These are phyloP conservation scores for Sinopyrophorus schimmeli DNA, from an alignment of 2,888 invertebrate genomes.

Conservation along the genomic window DNA sequence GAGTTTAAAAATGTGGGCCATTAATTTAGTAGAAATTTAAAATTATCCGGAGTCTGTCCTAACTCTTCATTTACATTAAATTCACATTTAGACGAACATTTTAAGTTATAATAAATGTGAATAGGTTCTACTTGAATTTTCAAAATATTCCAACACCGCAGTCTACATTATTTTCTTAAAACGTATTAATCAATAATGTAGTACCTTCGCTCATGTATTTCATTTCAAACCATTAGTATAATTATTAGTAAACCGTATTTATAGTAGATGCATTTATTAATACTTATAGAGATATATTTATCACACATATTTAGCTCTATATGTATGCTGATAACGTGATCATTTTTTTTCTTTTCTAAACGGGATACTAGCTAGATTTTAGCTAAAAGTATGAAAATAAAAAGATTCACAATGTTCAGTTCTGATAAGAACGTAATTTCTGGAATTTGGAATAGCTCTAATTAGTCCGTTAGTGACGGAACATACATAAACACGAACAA, in stretches of 20 bases:
- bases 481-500: no score
- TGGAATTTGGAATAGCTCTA: no score
- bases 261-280: no score
- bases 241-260: slow-evolving; percentile 11
- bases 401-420: no score
- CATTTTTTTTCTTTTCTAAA: no score
- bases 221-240: slow-evolving; percentile 2
- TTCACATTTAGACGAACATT: slow-evolving; percentile 36
- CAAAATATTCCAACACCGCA: slow-evolving; percentile 17
- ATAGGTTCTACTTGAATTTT: slow-evolving; percentile 26
- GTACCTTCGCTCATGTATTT: slow-evolving; percentile 3
- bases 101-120: slow-evolving; percentile 32
- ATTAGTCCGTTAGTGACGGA: no score
- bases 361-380: no score
- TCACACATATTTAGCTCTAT: no score
- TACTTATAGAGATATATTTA: no score
- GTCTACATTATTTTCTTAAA: slow-evolving; percentile 15
- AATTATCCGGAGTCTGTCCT: slow-evolving; percentile 30
- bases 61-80: slow-evolving; percentile 37
- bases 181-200: slow-evolving; percentile 23
- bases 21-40: slow-evolving; percentile 34
- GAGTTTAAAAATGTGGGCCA: slow-evolving; percentile 36
- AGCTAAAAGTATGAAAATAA: no score
- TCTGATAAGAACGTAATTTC: no score
- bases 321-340: no score